These are phyloP conservation scores for Dryomyza anilis DNA, from an alignment of 2,888 invertebrate genomes.

Conservation along the genomic window DNA sequence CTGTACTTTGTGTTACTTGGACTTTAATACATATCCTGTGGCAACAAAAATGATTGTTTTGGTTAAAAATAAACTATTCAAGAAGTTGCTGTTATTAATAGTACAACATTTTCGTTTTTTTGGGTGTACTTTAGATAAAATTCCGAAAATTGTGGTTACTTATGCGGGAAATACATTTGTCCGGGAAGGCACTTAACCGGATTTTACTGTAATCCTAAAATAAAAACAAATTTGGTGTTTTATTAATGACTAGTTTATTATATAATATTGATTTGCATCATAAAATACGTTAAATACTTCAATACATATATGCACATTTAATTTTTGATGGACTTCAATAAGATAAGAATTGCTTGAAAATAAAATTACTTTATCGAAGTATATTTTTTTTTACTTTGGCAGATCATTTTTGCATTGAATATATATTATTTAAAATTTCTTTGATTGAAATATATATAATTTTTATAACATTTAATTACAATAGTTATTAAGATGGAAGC, in stretches of 20 bases:
- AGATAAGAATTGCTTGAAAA: no score
- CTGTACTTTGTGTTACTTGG: no score
- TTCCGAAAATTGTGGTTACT: no score
- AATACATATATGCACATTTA: not conserved
- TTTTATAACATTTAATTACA: not conserved
- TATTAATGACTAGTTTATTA: not conserved
- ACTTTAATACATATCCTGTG: no score
- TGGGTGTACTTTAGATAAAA: no score
- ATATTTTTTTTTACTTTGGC: slow-evolving; percentile 17
- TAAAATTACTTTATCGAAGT: slow-evolving; percentile 18
- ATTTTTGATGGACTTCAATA: no score
- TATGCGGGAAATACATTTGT: no score
- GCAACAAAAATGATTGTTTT: no score
- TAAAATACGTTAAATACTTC: not conserved
- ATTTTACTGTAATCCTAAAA: not conserved
- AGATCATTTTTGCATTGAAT: not conserved
- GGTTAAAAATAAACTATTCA: no score
- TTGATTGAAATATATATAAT: not conserved
- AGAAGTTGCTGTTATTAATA: no score
- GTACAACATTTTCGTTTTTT: no score
- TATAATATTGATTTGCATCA: not conserved
- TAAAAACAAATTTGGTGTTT: not conserved
- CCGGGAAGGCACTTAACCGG: not conserved
- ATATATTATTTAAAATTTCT: no score
- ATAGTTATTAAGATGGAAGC: not conserved